Conservation (phyloP, 2,888 invertebrate species). For the Dione vanillae region DNA sequence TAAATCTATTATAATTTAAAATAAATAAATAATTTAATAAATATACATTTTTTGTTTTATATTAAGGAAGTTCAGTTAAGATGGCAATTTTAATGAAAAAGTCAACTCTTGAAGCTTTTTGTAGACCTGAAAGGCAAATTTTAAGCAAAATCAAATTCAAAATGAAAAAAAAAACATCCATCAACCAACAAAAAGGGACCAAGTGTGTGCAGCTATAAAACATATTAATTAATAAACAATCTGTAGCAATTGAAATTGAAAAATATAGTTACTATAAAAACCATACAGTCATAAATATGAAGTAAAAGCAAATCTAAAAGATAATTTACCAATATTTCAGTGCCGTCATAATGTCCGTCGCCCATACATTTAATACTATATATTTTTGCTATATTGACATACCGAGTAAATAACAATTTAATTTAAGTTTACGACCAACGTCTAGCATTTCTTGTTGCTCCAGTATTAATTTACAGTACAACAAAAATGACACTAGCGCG, state of each 20-base stretch:
- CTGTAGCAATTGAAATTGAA: not conserved
- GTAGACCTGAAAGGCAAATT: too few species aligned
- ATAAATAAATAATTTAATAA: too few species aligned
- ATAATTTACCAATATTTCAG: not conserved
- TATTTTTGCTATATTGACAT: conserved; percentile 9
- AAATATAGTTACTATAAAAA: not conserved
- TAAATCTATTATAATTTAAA: not conserved
- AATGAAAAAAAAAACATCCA: too few species aligned
- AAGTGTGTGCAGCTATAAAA: too few species aligned
- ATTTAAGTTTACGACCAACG: conserved; percentile 2
- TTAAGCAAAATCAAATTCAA: too few species aligned
- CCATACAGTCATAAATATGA: not conserved
- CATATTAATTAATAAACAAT: too few species aligned
- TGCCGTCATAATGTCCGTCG: not conserved
- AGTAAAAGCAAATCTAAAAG: not conserved
- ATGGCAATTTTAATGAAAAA: too few species aligned
- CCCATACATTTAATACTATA: not conserved
- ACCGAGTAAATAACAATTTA: conserved; percentile 16
- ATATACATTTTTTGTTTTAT: too few species aligned
- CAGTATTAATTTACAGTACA: conserved; percentile 56
- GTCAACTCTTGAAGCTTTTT: too few species aligned
- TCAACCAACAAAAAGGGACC: too few species aligned
- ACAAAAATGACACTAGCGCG: conserved; percentile 54
- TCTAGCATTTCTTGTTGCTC: not conserved
- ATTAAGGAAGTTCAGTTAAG: too few species aligned